Evolutionary conservation across 2,888 invertebrate species (phyloP).

Genomic region (Leptopilina syphax): DNA sequence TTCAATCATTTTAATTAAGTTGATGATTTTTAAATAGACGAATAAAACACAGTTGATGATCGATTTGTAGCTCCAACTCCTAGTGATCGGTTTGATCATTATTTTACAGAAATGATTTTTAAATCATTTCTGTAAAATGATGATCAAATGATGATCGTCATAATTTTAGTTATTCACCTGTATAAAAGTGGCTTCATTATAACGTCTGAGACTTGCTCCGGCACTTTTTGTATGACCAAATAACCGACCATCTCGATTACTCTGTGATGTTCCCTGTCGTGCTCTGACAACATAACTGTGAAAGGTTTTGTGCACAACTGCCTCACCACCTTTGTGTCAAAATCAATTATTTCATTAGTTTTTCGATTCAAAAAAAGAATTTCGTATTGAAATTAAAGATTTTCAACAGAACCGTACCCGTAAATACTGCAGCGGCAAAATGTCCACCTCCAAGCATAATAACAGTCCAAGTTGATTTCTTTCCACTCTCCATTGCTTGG

Average conservation of each 20-base stretch:
- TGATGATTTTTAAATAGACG: too few species aligned
- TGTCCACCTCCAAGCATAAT: slow-evolving; percentile 92
- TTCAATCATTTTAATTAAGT: background rate
- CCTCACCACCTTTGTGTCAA: slow-evolving; percentile 75
- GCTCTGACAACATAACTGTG: slow-evolving; percentile 91
- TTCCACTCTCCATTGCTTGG: slow-evolving; percentile 70
- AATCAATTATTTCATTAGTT: background rate
- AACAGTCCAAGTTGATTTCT: slow-evolving; percentile 83
- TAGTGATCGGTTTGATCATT: too few species aligned
- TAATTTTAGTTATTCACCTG: slow-evolving; percentile 78
- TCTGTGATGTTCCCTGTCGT: slow-evolving; percentile 89
- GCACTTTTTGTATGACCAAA: slow-evolving; percentile 86
- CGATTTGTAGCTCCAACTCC: too few species aligned
- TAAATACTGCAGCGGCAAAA: slow-evolving; percentile 86
- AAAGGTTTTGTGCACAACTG: slow-evolving; percentile 86
- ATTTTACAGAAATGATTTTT: too few species aligned
- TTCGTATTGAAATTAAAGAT: too few species aligned
- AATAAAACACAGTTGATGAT: too few species aligned
- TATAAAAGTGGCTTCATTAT: slow-evolving; percentile 86
- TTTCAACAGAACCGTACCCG: slow-evolving; percentile 69
- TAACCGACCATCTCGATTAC: slow-evolving; percentile 81
- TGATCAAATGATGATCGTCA: too few species aligned
- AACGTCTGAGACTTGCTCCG: slow-evolving; percentile 87
- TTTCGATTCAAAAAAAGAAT: background rate
- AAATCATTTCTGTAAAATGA: too few species aligned